These are phyloP conservation scores for Danio rerio DNA, from an alignment of 2,113 vertebrate species.

Conservation along the genomic window DNA sequence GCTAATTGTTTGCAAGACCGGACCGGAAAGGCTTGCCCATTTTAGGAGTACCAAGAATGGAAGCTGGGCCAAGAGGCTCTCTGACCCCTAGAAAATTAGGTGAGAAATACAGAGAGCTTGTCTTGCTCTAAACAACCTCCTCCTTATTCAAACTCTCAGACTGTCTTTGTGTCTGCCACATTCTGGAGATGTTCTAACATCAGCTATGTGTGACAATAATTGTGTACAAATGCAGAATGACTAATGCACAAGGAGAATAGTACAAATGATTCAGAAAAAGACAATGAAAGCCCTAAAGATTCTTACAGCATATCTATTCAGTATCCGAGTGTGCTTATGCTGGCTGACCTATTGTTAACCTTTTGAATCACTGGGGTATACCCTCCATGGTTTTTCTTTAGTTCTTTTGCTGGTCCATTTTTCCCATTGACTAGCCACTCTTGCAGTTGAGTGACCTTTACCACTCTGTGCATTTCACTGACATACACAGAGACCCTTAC, in stretches of 20 bases:
- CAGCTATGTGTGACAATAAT: background rate
- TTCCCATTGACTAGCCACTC: conserved; percentile 68
- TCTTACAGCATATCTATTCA: conserved; percentile 51
- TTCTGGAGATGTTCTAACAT: background rate
- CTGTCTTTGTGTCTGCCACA: conserved; percentile 39
- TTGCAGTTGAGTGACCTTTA: conserved; percentile 75
- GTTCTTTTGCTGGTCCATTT: conserved; percentile 72
- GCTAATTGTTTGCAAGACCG: conserved; percentile 70
- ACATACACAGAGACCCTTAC: background rate
- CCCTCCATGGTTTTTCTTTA: conserved; percentile 64
- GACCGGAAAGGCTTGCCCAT: conserved; percentile 77
- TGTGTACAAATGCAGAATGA: background rate
- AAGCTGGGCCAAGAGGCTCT: conserved; percentile 64
- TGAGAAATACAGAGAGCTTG: conserved; percentile 61
- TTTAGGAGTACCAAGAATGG: conserved; percentile 73
- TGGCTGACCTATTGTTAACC: conserved; percentile 70
- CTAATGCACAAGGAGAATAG: background rate
- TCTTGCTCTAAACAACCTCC: conserved; percentile 61
- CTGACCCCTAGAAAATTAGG: conserved; percentile 64
- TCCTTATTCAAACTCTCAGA: conserved; percentile 60
- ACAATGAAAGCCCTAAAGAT: background rate
- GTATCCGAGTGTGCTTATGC: conserved; percentile 63
- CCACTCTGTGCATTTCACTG: conserved; percentile 46
- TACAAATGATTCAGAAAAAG: conserved; percentile 15
- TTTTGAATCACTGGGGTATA: conserved; percentile 62